These are phyloP conservation scores for Eledone cirrhosa DNA, from an alignment of 2,888 invertebrate species.

Conservation along the genomic window DNA sequence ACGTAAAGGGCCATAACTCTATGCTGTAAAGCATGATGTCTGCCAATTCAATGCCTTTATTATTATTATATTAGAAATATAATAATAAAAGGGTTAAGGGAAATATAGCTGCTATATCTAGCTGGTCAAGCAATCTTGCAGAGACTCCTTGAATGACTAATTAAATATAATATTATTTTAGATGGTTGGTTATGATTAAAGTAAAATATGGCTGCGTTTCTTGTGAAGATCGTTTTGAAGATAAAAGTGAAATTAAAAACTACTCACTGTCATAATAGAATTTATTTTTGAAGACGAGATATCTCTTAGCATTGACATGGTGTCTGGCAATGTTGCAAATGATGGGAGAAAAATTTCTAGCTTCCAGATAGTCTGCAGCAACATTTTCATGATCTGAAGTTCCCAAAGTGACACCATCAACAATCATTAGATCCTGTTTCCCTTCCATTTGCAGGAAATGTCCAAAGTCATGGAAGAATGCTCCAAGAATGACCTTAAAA, in stretches of 20 bases:
- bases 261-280: constrained; percentile 47
- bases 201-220: no score
- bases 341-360: constrained; percentile 40
- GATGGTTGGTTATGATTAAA: no score
- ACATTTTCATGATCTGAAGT: constrained; percentile 43
- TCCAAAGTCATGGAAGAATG: constrained; percentile 54
- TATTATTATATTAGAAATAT: no score
- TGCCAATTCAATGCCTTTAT: no score
- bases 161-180: no score
- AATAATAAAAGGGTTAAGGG: no score
- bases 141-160: no score
- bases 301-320: constrained; percentile 55
- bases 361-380: constrained; percentile 42
- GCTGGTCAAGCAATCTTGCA: no score
- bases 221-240: no score
- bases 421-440: constrained; percentile 41
- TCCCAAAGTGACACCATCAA: constrained; percentile 42
- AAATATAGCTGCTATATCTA: no score
- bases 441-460: constrained; percentile 45
- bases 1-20: no score
- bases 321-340: constrained; percentile 45
- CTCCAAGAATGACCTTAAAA: constrained; percentile 45
- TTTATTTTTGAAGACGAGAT: constrained; percentile 45
- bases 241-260: background rate
- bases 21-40: no score